Conservation (phyloP, 2,888 invertebrate genomes). For the Drosophila mercatorum region DNA sequence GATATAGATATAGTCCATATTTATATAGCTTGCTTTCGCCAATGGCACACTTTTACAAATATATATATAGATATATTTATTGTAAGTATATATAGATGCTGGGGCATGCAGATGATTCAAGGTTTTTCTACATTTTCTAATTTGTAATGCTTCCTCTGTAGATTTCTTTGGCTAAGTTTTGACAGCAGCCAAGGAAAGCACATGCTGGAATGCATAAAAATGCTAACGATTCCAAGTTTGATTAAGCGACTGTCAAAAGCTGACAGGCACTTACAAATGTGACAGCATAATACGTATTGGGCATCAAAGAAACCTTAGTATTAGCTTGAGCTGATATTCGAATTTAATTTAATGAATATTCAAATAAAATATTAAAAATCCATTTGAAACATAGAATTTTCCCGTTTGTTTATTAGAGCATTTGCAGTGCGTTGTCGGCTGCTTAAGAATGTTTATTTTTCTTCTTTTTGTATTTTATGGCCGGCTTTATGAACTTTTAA, state of each 20-base stretch:
- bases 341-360: background rate
- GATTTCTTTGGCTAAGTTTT: background rate
- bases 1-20: too few species aligned
- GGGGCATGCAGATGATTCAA: background rate
- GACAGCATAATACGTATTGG: background rate
- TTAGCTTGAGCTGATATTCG: background rate
- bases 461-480: constrained; percentile 19
- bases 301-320: background rate
- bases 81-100: background rate
- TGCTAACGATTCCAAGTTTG: background rate
- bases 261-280: background rate
- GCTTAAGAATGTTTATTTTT: constrained; percentile 8
- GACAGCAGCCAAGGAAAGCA: background rate
- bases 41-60: background rate
- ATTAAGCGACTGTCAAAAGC: background rate
- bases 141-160: background rate
- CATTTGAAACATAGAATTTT: background rate
- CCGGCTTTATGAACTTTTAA: constrained; percentile 60
- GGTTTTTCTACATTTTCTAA: background rate
- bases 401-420: constrained; percentile 20
- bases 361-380: background rate
- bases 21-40: too few species aligned
- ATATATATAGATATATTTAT: background rate
- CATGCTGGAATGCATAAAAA: background rate
- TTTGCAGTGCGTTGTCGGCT: constrained; percentile 19